Base-by-base conservation (phyloP, 2,797 vertebrate genomes). In the Sebastiscus tertius region DNA sequence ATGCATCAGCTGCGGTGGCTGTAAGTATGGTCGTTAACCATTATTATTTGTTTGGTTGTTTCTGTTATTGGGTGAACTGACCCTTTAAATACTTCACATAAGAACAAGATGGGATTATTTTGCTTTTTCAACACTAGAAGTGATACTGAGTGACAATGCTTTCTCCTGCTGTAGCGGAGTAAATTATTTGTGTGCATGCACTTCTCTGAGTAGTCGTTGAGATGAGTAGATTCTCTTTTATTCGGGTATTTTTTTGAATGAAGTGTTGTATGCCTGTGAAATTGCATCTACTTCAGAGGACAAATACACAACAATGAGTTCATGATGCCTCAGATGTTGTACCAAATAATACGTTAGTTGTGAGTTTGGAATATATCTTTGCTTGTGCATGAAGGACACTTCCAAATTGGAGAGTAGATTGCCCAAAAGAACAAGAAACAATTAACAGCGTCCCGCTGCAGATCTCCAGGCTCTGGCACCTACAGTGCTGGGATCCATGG, bases 1-100 rank as follows among this genome's bases (percentile, higher is more conserved):
- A 77, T 73, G n/a, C 46, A n/a, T 60, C 71, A 66, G 80, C 60
- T 61, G 59, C 36, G n/a, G 63, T 46, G 20, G 60, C 29, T 72
- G 4, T 24, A 34, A 27, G 6, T 72, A 8, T 0, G 7, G 27
- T 72, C 77, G 18, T 79, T 46, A 34, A n/a, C 2, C 65, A 2
- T 56, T 8, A 22, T 16, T 3, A 33, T 42, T 6, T 8, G 22
- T 33, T 10, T 36, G 27, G 49, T 18, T 36, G 8, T 12, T 26
- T n/a, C 55, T 59, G 29, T 56, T 46, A 58, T 12, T 24, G 7
- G 29, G 2, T n/a, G 29, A 70, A 14, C 9, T n/a, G 31, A 46
- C 8, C 14, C 55, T 77, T 72, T 42, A 31, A 66, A 59, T 34
- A 14, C 2, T 42, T 39, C 39, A 8, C 36, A 31, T 34, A 31